Evolutionary conservation across 2,797 vertebrate genomes (phyloP), one percentile per base, ranked within the genome.

Genomic region (Acrocephalus scirpaceus): DNA sequence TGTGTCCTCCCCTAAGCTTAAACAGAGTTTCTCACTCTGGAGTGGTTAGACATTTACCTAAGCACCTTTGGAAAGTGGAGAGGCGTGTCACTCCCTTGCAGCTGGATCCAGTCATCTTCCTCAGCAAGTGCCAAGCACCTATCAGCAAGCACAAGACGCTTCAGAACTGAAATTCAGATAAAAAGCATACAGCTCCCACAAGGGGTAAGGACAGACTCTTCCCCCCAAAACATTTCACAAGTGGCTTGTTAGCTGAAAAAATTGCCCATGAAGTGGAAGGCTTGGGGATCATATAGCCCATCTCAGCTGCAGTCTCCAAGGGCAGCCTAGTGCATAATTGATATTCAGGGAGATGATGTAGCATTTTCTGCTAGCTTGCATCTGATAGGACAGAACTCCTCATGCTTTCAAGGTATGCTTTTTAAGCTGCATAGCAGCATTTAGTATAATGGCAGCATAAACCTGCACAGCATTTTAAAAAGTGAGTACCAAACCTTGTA

Each of bases 11-110:
- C 20, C 44, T n/a, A 36, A 44, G 30, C 20, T 21, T 16, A 44
- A 62, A 25, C 17, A 66, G 34, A 40, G 1, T 60, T 91, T 58
- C 67, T 64, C 5, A 4, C 8, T 60, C 30, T 14, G 12, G 25
- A 19, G 17, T 27, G 36, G 16, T 72, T 32, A 73, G 56, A 36
- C 0, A 2, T 15, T 66, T 50, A n/a, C 8, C 25, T 40, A 44
- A 79, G 13, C 17, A 30, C 8, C 14, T 44, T 26, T 42, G 16
- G 29, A 62, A 83, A 88, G 4, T 13, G n/a, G 47, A 64, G 38
- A 48, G 32, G 1, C 11, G 19, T 0, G 0, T 56, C 30, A 6
- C 4, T 82, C 13, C 16, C 30, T 76, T 66, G 27, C 40, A 90
- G 20, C 36, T 73, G 51, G 36, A 58, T 51, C 47, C 25, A 40